Conservation (phyloP, 2,797 vertebrate species). For the Decapterus maruadsi region DNA sequence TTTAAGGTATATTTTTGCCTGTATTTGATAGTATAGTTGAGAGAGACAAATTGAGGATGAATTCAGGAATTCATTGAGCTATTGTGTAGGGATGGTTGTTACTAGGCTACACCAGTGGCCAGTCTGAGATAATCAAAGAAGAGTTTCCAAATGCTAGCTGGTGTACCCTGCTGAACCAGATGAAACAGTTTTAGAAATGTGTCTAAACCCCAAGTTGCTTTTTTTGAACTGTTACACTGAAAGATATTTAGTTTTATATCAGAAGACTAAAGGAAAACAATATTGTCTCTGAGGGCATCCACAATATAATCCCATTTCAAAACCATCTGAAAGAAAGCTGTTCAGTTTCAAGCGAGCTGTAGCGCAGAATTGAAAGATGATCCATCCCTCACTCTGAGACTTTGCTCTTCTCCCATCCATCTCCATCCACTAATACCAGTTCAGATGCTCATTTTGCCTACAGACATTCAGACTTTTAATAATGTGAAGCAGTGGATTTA, state of each 20-base stretch:
- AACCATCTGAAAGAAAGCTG: constrained; percentile 21
- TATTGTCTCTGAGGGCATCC: constrained; percentile 18
- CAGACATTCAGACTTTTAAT: constrained; percentile 71
- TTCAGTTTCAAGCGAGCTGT: constrained; percentile 37
- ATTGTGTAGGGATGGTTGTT: not conserved
- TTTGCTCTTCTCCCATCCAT: constrained; percentile 50
- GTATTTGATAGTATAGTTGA: too few species aligned
- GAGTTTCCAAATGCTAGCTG: constrained; percentile 1
- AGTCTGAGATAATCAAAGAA: not conserved
- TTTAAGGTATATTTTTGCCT: too few species aligned
- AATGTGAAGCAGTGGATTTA: constrained; percentile 68
- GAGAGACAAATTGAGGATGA: too few species aligned
- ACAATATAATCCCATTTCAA: constrained; percentile 28
- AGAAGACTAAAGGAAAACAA: not conserved
- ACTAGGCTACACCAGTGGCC: not conserved
- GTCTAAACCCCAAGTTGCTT: not conserved
- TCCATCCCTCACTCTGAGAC: constrained; percentile 31
- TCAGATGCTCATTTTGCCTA: constrained; percentile 61
- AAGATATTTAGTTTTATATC: not conserved
- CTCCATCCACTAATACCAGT: constrained; percentile 61
- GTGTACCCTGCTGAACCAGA: constrained; percentile 12
- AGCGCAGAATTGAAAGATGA: constrained; percentile 18
- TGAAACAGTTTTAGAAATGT: constrained; percentile 1
- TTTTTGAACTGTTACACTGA: not conserved
- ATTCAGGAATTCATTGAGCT: not conserved